Conservation (phyloP, 2,113 vertebrate species). For the Psophia crepitans region DNA sequence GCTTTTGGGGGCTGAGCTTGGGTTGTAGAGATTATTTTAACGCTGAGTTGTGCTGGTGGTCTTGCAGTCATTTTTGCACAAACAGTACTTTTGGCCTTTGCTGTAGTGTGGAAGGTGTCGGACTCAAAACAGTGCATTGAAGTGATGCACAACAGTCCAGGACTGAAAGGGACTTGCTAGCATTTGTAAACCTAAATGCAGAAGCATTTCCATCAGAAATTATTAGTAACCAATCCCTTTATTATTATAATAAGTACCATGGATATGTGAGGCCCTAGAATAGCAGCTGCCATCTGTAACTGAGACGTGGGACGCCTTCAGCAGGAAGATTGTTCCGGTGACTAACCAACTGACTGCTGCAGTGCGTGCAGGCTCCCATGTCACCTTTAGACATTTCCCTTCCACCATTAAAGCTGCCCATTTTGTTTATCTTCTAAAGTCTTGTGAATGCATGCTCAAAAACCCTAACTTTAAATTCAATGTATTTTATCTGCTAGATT, state of each 20-base stretch:
- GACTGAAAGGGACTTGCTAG: neutral
- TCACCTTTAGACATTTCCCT: neutral
- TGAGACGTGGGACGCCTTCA: neutral
- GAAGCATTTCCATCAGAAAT: neutral
- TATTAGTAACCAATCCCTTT: neutral
- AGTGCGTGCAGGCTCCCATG: neutral
- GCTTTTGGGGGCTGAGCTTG: neutral
- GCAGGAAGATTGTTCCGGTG: neutral
- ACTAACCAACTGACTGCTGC: neutral
- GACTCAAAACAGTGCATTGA: fast-evolving
- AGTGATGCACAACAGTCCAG: neutral
- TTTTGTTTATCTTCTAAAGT: neutral
- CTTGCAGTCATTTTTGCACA: neutral
- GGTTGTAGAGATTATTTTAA: neutral
- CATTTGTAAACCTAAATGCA: neutral
- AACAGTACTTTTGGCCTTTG: neutral
- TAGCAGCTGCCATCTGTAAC: neutral
- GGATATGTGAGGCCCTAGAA: neutral
- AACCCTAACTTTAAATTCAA: neutral
- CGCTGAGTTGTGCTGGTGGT: neutral
- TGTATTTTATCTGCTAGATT: neutral
- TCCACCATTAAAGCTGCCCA: neutral
- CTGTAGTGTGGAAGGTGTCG: neutral
- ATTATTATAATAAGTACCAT: neutral
- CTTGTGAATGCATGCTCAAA: neutral